Conservation (phyloP, 2,797 vertebrate genomes). For the Manis crassicaudata region DNA sequence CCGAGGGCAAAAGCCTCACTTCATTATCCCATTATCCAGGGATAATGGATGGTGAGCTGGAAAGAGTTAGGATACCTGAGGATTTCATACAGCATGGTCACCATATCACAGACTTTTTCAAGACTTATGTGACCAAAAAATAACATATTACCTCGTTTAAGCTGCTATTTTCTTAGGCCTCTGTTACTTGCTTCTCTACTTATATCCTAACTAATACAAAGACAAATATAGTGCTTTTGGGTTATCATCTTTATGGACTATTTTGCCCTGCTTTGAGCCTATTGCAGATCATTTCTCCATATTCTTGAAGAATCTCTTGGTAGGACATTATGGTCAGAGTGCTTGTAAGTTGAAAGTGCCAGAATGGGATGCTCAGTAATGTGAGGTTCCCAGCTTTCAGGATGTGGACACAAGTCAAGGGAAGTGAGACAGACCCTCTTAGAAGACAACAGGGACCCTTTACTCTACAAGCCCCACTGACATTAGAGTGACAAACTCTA, state of each 20-base stretch:
- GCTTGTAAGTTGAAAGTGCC: neutral
- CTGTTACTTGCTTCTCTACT: neutral
- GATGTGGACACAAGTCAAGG: neutral
- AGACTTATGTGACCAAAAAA: neutral
- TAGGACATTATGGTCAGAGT: neutral
- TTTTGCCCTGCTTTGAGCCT: neutral
- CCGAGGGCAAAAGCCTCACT: neutral
- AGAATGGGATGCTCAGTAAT: neutral
- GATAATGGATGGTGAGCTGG: neutral
- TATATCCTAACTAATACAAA: neutral
- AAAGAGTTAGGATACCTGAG: neutral
- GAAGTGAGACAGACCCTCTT: constrained; percentile 11
- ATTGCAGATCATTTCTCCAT: neutral
- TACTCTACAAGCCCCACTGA: neutral
- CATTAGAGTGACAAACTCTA: constrained; percentile 8
- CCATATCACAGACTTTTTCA: neutral
- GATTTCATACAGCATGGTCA: neutral
- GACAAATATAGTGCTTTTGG: neutral
- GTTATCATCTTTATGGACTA: neutral
- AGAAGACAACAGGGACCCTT: neutral
- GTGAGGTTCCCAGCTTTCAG: neutral
- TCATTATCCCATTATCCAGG: neutral
- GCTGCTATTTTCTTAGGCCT: neutral
- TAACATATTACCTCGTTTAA: neutral
- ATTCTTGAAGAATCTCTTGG: constrained; percentile 17